These are phyloP conservation scores for Limosa lapponica DNA, from an alignment of 2,797 vertebrate species.

Conservation along the genomic window DNA sequence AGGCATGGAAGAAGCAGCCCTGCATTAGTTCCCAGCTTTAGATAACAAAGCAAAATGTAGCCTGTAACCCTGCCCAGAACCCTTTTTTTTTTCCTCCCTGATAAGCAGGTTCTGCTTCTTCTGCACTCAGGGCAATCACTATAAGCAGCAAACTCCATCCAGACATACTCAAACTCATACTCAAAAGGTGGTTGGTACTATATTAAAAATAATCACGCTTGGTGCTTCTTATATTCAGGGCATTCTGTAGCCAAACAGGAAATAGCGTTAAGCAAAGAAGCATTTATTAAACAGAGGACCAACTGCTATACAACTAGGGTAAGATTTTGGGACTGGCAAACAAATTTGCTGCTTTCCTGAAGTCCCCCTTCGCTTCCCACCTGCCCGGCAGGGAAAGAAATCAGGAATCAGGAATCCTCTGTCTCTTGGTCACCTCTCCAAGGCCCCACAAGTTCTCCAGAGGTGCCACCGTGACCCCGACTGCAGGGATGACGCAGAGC, in stretches of 20 bases:
- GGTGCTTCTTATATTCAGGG: neutral
- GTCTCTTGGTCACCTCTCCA: neutral
- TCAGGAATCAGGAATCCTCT: neutral
- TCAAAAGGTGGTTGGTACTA: neutral
- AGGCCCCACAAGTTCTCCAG: neutral
- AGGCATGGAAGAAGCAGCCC: neutral
- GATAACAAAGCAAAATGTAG: neutral
- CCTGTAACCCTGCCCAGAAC: neutral
- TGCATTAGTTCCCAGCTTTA: neutral
- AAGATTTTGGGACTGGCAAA: neutral
- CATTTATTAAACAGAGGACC: neutral
- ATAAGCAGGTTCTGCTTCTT: neutral
- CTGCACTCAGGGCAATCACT: neutral
- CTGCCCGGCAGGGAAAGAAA: neutral
- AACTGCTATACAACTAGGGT: neutral
- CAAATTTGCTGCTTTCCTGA: neutral
- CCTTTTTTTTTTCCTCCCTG: neutral
- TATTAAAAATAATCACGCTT: neutral
- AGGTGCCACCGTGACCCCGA: accelerated
- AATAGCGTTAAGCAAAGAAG: neutral
- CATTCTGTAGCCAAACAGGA: accelerated
- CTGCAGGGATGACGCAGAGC: neutral
- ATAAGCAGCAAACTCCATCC: neutral
- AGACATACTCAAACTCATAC: neutral
- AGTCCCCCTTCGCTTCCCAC: neutral